These are phyloP conservation scores for Melanocharis versteri DNA, from an alignment of 2,113 vertebrate species.

Conservation along the genomic window DNA sequence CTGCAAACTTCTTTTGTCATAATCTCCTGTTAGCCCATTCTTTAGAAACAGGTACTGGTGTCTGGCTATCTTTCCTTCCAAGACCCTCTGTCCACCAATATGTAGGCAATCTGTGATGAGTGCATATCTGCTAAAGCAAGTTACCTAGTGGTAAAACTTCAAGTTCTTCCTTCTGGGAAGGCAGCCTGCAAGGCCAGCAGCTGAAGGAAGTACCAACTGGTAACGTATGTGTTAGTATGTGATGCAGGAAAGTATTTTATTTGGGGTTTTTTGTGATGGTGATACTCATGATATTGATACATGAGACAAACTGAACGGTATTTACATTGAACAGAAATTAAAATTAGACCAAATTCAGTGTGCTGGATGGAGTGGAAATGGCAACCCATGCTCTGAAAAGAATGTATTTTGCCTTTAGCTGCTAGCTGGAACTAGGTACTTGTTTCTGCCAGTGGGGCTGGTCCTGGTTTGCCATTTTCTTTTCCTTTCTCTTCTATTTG, in stretches of 20 bases:
- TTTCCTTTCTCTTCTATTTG: not conserved
- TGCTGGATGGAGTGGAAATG: not conserved
- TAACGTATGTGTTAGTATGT: slow-evolving; percentile 1
- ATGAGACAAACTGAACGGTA: not conserved
- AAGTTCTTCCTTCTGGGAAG: slow-evolving; percentile 54
- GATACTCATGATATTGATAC: not conserved
- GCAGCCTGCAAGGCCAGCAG: slow-evolving; percentile 35
- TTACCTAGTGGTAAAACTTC: slow-evolving; percentile 41
- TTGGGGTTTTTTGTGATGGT: not conserved
- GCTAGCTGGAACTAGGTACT: not conserved
- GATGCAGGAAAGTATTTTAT: not conserved
- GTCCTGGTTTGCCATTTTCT: not conserved
- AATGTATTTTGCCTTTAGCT: not conserved
- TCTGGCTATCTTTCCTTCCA: slow-evolving; percentile 20
- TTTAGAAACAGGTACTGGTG: slow-evolving; percentile 12
- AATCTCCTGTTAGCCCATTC: not conserved
- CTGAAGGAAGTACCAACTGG: slow-evolving; percentile 30
- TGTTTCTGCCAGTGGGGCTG: not conserved
- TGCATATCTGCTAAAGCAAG: slow-evolving; percentile 28
- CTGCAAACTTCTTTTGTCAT: not conserved
- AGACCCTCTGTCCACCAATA: not conserved
- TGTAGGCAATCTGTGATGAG: not conserved
- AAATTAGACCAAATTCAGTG: not conserved
- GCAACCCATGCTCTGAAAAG: not conserved
- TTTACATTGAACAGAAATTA: not conserved